These are phyloP conservation scores for Henicopernis longicauda DNA, from an alignment of 2,113 vertebrate genomes.

Conservation along the genomic window DNA sequence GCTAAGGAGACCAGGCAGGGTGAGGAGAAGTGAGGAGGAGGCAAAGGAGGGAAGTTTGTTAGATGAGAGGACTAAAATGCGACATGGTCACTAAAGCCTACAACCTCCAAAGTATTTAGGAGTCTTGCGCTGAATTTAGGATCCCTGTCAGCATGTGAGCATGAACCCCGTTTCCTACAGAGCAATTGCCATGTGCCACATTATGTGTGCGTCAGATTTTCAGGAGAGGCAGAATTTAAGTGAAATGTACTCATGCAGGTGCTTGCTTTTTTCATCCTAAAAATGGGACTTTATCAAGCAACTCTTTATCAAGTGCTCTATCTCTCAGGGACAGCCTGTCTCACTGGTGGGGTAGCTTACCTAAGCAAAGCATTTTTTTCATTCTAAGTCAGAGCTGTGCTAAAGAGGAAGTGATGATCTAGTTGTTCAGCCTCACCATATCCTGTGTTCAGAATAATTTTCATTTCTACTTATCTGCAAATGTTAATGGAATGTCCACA, in stretches of 20 bases:
- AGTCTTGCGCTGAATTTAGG: neutral
- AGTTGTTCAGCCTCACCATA: constrained; percentile 54
- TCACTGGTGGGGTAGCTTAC: constrained; percentile 9
- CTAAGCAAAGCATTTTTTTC: constrained; percentile 34
- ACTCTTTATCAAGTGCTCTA: neutral
- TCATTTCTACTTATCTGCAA: constrained; percentile 73
- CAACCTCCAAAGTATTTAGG: neutral
- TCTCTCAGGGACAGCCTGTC: neutral
- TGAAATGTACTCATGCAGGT: neutral
- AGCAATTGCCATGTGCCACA: neutral
- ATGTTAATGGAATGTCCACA: constrained; percentile 72
- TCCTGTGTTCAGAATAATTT: constrained; percentile 73
- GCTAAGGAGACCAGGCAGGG: neutral
- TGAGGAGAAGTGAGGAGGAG: neutral
- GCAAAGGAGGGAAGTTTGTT: neutral
- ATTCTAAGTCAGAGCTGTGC: neutral
- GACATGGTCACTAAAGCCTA: neutral
- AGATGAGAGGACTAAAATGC: neutral
- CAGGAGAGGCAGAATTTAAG: neutral
- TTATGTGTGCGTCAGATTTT: neutral
- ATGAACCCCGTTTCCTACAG: neutral
- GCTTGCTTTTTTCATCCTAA: neutral
- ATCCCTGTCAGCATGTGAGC: neutral
- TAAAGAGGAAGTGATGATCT: constrained; percentile 66
- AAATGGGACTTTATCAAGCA: neutral